Evolutionary conservation across 2,888 invertebrate species (phyloP).

Genomic region (Pyralis farinalis): DNA sequence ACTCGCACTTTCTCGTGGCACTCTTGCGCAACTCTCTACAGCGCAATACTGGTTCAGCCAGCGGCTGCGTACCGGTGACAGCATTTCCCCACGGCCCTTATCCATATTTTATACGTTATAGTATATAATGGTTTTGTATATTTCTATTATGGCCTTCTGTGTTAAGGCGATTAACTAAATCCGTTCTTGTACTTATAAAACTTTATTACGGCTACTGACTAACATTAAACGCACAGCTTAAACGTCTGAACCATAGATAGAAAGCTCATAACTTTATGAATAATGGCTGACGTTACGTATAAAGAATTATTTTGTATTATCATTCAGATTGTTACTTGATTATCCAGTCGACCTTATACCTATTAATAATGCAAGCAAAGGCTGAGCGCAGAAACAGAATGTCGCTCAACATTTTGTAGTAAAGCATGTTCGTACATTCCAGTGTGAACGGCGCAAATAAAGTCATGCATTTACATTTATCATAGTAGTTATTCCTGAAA

Average conservation of each 20-base stretch:
- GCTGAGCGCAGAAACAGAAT: background rate
- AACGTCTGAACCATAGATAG: too few species aligned
- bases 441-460: conserved; percentile 4
- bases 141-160: background rate
- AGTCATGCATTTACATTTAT: conserved; percentile 5
- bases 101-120: conserved; percentile 4
- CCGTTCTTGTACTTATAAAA: too few species aligned
- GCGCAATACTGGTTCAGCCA: conserved; percentile 67
- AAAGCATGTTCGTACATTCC: background rate
- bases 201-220: too few species aligned
- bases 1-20: conserved; percentile 76
- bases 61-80: conserved; percentile 42
- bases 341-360: conserved; percentile 37
- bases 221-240: too few species aligned
- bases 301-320: too few species aligned
- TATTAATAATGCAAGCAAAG: conserved; percentile 28
- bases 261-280: too few species aligned
- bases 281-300: too few species aligned
- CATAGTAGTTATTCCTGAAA: conserved; percentile 13
- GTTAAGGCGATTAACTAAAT: background rate
- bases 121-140: background rate
- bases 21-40: conserved; percentile 69
- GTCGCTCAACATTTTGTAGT: too few species aligned
- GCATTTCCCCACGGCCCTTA: conserved; percentile 41
- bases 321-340: conserved; percentile 23